phyloP scores from a whole-genome alignment of 2,888 invertebrate species.

The Hyposoter dolosus region DNA sequence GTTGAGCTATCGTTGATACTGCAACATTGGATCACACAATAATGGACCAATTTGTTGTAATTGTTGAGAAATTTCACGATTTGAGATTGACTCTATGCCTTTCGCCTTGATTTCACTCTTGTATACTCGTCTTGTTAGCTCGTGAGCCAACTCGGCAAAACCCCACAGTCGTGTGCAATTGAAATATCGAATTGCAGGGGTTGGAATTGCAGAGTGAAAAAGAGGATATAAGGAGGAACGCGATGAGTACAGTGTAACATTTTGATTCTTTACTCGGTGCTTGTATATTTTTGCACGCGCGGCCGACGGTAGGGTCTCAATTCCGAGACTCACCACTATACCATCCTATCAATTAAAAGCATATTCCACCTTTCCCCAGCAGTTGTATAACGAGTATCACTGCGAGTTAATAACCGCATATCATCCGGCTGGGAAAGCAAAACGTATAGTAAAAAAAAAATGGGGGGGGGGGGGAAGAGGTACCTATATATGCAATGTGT shows the following conservation, averaged over 20 bases:
- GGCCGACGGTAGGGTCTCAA: not conserved
- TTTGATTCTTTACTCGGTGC: constrained; percentile 21
- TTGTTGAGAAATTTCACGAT: not conserved
- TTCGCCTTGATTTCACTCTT: constrained; percentile 19
- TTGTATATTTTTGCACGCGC: constrained; percentile 50
- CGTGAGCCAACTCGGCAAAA: constrained; percentile 22
- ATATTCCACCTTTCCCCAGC: constrained; percentile 36
- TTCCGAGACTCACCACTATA: constrained; percentile 28
- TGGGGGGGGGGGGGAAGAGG: no score
- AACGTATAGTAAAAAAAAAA: constrained; percentile 4
- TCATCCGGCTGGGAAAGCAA: constrained; percentile 74
- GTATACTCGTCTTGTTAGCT: not conserved
- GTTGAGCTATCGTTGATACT: no score
- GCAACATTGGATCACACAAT: not conserved
- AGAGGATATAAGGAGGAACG: not conserved
- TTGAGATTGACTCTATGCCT: constrained; percentile 2
- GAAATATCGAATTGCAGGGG: constrained; percentile 51
- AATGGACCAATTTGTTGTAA: not conserved
- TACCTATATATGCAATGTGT: not conserved
- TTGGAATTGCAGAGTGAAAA: constrained; percentile 31
- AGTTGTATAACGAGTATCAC: constrained; percentile 61
- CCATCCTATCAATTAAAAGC: constrained; percentile 19
- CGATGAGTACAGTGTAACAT: not conserved
- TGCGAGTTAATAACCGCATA: constrained; percentile 75
- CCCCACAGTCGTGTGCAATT: constrained; percentile 51